Base-by-base conservation (phyloP, 2,888 invertebrate genomes). In the Merodon equestris region DNA sequence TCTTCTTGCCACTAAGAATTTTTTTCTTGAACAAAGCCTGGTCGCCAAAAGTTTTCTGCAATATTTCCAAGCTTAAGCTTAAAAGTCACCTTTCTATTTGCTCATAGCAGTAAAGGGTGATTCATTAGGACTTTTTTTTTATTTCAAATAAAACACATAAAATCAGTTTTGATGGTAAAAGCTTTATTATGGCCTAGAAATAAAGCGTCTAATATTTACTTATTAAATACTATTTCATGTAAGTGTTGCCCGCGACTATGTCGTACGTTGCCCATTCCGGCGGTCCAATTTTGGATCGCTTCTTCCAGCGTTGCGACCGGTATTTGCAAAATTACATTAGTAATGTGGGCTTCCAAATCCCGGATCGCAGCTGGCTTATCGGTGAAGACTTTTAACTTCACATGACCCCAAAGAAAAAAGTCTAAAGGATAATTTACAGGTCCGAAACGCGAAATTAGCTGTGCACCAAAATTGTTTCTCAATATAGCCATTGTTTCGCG, bases 51-150 rank as follows among this genome's bases (percentile, higher is more conserved):
- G n/a, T n/a, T n/a, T n/a, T n/a, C n/a, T n/a, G n/a, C n/a, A n/a
- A n/a, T n/a, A n/a, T n/a, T n/a, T n/a, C n/a, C n/a, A n/a, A n/a
- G n/a, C n/a, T n/a, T n/a, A n/a, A n/a, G n/a, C n/a, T n/a, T n/a
- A n/a, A n/a, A n/a, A n/a, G n/a, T n/a, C n/a, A n/a, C n/a, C n/a
- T n/a, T n/a, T n/a, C n/a, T n/a, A n/a, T n/a, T n/a, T n/a, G n/a
- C n/a, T n/a, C n/a, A n/a, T n/a, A n/a, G n/a, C n/a, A n/a, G 27
- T 27, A 40, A 40, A 40, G 40, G 40, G 40, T 40, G 40, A 40
- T 40, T 40, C n/a, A 40, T 40, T n/a, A 40, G 1, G 40, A 10
- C 40, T n/a, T 40, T 40, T 40, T 40, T 40, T 40, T 10, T n/a
- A 27, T 27, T 27, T 27, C 7, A 27, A 27, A 27, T 27, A 27